Evolutionary conservation across 2,888 invertebrate species (phyloP), one percentile per base, ranked within the genome.

Genomic region (Xestoiulus laeticollis): DNA sequence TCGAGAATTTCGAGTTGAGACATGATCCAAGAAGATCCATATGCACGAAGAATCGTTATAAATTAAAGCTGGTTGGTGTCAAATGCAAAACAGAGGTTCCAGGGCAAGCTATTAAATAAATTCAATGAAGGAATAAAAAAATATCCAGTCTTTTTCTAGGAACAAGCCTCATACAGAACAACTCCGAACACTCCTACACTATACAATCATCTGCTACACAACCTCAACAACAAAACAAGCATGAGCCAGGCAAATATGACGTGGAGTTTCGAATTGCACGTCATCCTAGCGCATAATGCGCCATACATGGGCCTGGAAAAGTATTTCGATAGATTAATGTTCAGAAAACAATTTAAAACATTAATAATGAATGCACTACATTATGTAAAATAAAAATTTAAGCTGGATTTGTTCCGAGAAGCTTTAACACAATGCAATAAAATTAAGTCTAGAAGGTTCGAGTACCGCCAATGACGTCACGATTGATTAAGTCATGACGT

Each of bases 221-320:
- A 30, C 12, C 33, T 8, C 59, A 30, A 78, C 12, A 30, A 30
- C 78, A 30, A 30, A 30, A 78, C 78, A 78, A 26, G 14, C 30
- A 30, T 30, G 78, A 68, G 22, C 10, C 26, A 26, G 26, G n/a
- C 78, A 78, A 12, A 14, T 3, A 14, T 78, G 78, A 78, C 78
- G 78, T 78, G 78, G 78, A 26, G 5, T 14, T 78, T 78, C 78
- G 78, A 78, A 78, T 30, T 30, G 78, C 78, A 78, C 78, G 26
- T 26, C 30, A 14, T 1, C 30, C 78, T 26, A 30, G 78, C 30
- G 30, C 30, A 78, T 30, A 12, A n/a, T n/a, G n/a, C n/a, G n/a
- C n/a, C n/a, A n/a, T n/a, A n/a, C n/a, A n/a, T n/a, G n/a, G n/a
- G n/a, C n/a, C n/a, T n/a, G n/a, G n/a, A n/a, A n/a, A n/a, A n/a